Evolutionary conservation across 2,888 invertebrate genomes (phyloP), one percentile per base, ranked within the genome.

Genomic region (Drosophila borealis): DNA sequence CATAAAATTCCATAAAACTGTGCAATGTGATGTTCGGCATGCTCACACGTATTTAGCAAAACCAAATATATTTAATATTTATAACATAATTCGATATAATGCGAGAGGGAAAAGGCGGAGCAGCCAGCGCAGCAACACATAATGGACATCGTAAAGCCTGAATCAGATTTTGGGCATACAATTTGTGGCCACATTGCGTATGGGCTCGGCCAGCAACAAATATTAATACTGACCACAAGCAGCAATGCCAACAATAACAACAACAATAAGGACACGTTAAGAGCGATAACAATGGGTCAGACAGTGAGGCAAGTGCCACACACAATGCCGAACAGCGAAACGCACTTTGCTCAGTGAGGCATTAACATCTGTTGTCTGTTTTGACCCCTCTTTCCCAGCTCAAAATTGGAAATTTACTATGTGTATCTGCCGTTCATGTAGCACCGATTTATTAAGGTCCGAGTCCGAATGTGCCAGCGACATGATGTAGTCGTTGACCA

Each of bases 11-110:
- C 75, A 61, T 73, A 57, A 66, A 76, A 78, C 37, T 81, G 69
- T 63, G 56, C 60, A 46, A 64, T 57, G 25, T 53, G 29, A 51
- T 69, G 65, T 45, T 59, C 54, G 33, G 57, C 73, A 73, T 77
- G 55, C 73, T 73, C 78, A 80, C 82, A 85, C 80, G 75, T 80
- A 69, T 77, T 64, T 59, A 60, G 42, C 46, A 54, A 34, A 48
- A 46, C 54, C 49, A 69, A 69, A 83, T 84, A 74, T 81, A 83
- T 84, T 85, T 85, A 68, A 84, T 85, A 85, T 87, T 87, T 83
- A 83, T 83, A 88, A 83, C 83, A 83, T 83, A 83, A 83, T 83
- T 88, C 85, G 82, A 84, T 88, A 87, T 83, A 83, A 83, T 83
- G 69, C 85, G 57, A 71, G 79, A 65, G 87, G 54, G 64, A 48